Conservation (phyloP, 2,888 invertebrate genomes). For the Pemphredon lugubris region DNA sequence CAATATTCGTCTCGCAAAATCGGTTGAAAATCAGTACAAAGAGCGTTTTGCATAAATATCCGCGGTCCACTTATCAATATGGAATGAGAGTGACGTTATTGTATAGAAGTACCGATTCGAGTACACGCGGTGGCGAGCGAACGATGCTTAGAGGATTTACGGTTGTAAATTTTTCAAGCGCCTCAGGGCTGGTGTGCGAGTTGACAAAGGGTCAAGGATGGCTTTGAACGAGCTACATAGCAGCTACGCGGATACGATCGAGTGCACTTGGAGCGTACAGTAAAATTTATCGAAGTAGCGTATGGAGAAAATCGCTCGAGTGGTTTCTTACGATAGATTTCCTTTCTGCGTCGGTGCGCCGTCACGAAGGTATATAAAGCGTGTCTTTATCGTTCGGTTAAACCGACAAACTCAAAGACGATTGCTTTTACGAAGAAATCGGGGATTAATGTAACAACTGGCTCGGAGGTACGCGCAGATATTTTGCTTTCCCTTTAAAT, state of each 20-base stretch:
- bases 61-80: no score
- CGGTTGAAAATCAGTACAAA: no score
- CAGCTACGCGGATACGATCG: conserved; percentile 3
- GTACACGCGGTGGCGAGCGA: not conserved
- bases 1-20: no score
- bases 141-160: conserved; percentile 25
- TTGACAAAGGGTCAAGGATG: conserved; percentile 39
- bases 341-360: conserved; percentile 52
- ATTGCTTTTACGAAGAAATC: not conserved
- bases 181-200: not conserved
- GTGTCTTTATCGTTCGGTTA: conserved; percentile 52
- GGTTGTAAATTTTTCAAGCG: conserved; percentile 31
- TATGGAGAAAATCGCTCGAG: conserved; percentile 42
- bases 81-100: no score
- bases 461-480: not conserved
- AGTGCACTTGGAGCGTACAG: conserved; percentile 10
- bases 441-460: not conserved
- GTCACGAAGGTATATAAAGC: conserved; percentile 41
- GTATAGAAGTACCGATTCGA: no score
- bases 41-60: no score
- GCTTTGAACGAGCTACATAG: conserved; percentile 21
- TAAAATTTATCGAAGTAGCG: conserved; percentile 48
- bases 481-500: no score
- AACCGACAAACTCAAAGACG: conserved; percentile 13
- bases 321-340: conserved; percentile 50